Base-by-base conservation (phyloP, 2,888 invertebrate species). In the Dyspetes luteomarginatus region DNA sequence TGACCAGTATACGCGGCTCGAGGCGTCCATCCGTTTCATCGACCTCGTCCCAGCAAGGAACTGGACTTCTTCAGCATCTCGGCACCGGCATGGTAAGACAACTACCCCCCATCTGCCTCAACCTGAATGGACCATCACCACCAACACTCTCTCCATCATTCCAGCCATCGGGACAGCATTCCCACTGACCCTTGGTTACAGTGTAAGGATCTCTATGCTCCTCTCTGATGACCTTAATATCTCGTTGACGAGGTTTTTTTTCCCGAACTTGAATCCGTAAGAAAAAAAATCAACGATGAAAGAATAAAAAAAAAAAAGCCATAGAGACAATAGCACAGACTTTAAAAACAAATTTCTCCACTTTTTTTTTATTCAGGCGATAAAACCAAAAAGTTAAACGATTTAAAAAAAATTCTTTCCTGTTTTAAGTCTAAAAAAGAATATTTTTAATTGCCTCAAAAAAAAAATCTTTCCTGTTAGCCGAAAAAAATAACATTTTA, bases 71-170 rank as follows among this genome's bases (percentile, higher is more conserved):
- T 86, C 97, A 97, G 91, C 97, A 97, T 93, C 94, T 98, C 92
- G 97, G 97, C 94, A 95, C 96, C 93, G 97, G 97, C 94, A 96
- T 98, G 97, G 97, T 97, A 96, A 97, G 97, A 94, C 96, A 95
- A 93, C 94, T 95, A 92, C 95, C 95, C 90, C 91, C 92, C 88
- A 94, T 94, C 93, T 94, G 94, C 91, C 93, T 94, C 90, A 94
- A 94, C 93, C 94, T 94, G 93, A 94, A 94, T 94, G 94, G 93
- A 90, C 93, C 93, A 91, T 93, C 93, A 90, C 93, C 92, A 88
- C 93, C 92, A 90, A 93, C 93, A 89, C 90, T 89, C 87, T 90
- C 90, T 87, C 90, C 91, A 90, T 90, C 92, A 92, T 90, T 91
- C 91, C 92, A 92, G 92, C 91, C 92, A 92, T 91, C 92, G 92